phyloP scores from a whole-genome alignment of 1,140 invertebrate genomes.

The Hylaeus anthracinus region DNA sequence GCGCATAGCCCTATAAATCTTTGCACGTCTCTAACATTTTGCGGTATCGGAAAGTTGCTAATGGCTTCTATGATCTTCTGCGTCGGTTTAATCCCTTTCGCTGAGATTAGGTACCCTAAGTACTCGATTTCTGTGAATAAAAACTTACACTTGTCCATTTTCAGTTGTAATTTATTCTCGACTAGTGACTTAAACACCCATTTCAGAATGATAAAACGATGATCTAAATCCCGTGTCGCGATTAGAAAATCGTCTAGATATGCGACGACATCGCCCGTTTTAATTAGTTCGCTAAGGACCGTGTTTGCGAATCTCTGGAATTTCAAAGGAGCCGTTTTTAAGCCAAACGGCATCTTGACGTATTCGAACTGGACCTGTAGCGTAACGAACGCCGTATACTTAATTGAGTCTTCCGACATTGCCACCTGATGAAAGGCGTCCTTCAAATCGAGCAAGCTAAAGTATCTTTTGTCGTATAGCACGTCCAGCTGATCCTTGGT shows the following conservation, averaged over 20 bases:
- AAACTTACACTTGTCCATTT: constrained; percentile 47
- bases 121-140: constrained; percentile 30
- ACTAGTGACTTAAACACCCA: neutral
- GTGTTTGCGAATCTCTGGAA: constrained; percentile 21
- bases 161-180: constrained; percentile 41
- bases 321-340: neutral
- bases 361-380: neutral
- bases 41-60: constrained; percentile 4
- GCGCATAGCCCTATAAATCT: constrained; percentile 31
- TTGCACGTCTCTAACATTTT: constrained; percentile 4
- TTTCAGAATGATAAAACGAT: neutral
- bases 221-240: constrained; percentile 12
- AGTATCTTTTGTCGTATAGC: neutral
- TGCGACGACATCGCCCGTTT: neutral
- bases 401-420: neutral
- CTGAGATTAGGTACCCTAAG: constrained; percentile 33
- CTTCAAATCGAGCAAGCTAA: neutral
- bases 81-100: constrained; percentile 21
- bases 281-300: constrained; percentile 5
- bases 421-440: neutral
- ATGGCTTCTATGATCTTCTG: constrained; percentile 23
- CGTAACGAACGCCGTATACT: neutral
- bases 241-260: constrained; percentile 50
- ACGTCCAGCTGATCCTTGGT: neutral
- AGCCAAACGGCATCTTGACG: constrained; percentile 30